Conservation (phyloP, 2,113 vertebrate species). For the Rhynchomys soricoides region DNA sequence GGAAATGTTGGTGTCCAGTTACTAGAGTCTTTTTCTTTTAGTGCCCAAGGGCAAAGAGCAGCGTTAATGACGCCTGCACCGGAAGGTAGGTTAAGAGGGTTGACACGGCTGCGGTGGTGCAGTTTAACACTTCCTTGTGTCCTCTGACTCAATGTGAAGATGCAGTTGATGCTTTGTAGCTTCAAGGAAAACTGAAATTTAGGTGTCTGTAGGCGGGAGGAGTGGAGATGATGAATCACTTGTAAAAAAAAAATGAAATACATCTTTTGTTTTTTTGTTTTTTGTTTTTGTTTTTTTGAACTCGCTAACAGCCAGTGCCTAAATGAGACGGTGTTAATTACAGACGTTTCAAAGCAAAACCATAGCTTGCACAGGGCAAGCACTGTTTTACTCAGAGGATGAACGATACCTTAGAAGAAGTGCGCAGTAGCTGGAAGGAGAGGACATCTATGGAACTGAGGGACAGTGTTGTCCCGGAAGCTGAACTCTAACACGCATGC, state of each 20-base stretch:
- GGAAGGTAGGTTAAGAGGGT: constrained; percentile 80
- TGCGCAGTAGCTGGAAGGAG: not conserved
- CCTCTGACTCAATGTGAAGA: constrained; percentile 67
- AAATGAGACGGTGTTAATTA: constrained; percentile 76
- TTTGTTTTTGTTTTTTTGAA: constrained; percentile 58
- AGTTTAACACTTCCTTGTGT: constrained; percentile 47
- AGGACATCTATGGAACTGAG: constrained; percentile 28
- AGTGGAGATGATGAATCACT: constrained; percentile 69
- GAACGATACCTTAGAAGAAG: constrained; percentile 55
- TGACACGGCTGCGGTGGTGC: constrained; percentile 69
- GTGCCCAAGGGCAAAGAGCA: constrained; percentile 80
- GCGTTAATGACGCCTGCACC: constrained; percentile 71
- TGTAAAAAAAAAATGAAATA: constrained; percentile 74
- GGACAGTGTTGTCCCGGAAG: constrained; percentile 22
- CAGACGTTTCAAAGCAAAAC: constrained; percentile 76
- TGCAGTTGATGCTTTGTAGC: constrained; percentile 25
- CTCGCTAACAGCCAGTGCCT: constrained; percentile 64
- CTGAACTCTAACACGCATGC: not conserved
- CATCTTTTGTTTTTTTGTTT: constrained; percentile 68
- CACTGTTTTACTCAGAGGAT: not conserved
- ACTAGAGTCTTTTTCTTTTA: constrained; percentile 74
- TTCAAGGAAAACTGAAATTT: constrained; percentile 58
- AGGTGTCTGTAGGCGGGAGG: constrained; percentile 65
- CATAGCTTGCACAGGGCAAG: constrained; percentile 19
- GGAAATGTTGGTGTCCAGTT: constrained; percentile 77